These are phyloP conservation scores for Rhagoletis zephyria DNA, from an alignment of 1,140 invertebrate genomes.

Conservation along the genomic window DNA sequence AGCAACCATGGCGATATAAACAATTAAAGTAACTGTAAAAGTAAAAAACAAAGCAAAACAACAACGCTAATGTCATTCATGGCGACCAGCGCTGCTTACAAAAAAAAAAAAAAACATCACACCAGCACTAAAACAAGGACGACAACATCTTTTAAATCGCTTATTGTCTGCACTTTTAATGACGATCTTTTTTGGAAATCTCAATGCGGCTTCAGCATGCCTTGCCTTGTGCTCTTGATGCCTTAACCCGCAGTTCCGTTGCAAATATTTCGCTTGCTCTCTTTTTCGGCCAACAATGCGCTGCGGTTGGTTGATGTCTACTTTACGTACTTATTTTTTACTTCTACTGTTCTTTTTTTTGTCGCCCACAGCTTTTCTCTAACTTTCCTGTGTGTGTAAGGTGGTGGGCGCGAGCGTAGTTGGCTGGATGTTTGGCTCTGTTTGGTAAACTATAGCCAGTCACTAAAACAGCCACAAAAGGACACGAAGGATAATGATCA, in stretches of 20 bases:
- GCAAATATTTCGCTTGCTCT: neutral
- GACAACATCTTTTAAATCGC: slow-evolving; percentile 4
- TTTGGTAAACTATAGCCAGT: neutral
- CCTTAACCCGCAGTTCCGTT: neutral
- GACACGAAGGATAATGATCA: neutral
- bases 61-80: neutral
- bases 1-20: neutral
- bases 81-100: neutral
- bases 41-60: neutral
- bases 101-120: neutral
- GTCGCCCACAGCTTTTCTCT: neutral
- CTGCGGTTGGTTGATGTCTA: neutral
- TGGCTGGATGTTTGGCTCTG: neutral
- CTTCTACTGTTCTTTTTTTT: neutral
- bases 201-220: neutral
- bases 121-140: neutral
- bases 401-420: neutral
- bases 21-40: neutral
- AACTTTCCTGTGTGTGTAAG: neutral
- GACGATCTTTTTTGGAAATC: neutral
- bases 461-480: neutral
- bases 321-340: neutral
- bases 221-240: neutral
- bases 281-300: neutral
- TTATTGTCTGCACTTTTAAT: slow-evolving; percentile 28